Base-by-base conservation (phyloP, 2,113 vertebrate species). In the Microtus ochrogaster region DNA sequence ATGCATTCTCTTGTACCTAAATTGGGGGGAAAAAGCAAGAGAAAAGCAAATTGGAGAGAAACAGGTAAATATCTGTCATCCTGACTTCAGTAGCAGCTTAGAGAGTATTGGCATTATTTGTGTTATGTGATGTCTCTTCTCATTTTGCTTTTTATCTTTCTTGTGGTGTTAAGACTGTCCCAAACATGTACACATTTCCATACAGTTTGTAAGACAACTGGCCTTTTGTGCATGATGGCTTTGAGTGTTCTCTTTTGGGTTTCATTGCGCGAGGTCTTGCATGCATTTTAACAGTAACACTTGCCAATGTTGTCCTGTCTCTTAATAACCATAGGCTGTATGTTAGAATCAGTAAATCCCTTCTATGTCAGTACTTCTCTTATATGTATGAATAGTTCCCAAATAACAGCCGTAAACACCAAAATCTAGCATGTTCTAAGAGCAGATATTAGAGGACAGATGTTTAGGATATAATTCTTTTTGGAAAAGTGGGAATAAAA, bases 401-500 rank as follows among this genome's bases (percentile, higher is more conserved):
- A 21, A 39, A 39, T 22, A 73, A 10, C 17, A 0, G 0, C 52
- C 66, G 2, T 85, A 52, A 24, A 66, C 8, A 76, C 19, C 22
- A 73, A 89, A 12, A 93, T 36, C 49, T 52, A 85, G 21, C 41
- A 82, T 65, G 4, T 4, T 66, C 52, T 84, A 92, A 70, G 22
- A 78, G 3, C 39, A 39, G 88, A 89, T 78, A 93, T 72, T 65
- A 17, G 39, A 24, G 8, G 36, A 66, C 0, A 91, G 16, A 86
- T 73, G 24, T 72, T 96, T 77, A 96, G 26, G 16, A 82, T 58
- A 90, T 47, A 86, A 10, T 16, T 44, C 72, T 91, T 13, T 63
- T 17, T 85, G 49, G 49, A 16, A 92, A 92, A 78, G 24, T 91
- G 91, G 7, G 86, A 94, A 91, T 89, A 94, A 96, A 79, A 55